Conservation (phyloP, 2,888 invertebrate genomes). For the Drosophila trichaetosa region DNA sequence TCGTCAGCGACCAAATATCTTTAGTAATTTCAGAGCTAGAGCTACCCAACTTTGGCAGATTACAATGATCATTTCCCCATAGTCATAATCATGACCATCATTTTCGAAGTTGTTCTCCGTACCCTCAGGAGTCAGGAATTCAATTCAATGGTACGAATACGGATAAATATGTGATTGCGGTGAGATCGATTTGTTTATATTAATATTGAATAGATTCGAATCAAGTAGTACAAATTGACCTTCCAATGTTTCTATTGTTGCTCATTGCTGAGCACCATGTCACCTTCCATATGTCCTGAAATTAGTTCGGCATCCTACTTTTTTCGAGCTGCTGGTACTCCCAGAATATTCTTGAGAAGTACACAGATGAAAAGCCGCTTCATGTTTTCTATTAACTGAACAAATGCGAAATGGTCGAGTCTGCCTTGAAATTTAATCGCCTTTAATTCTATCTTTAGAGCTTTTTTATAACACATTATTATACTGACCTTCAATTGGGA, state of each 20-base stretch:
- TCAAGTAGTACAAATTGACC: conserved; percentile 82
- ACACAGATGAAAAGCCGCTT: not conserved
- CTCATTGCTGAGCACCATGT: conserved; percentile 87
- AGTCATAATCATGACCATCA: too few species aligned
- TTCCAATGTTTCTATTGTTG: conserved; percentile 64
- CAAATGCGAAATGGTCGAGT: not conserved
- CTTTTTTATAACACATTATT: conserved; percentile 17
- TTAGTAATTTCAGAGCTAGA: too few species aligned
- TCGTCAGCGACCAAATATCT: too few species aligned
- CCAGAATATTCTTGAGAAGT: not conserved
- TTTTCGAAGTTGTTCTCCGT: too few species aligned
- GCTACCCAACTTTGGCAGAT: conserved; percentile 86
- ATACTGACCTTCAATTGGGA: too few species aligned
- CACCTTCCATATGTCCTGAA: conserved; percentile 90
- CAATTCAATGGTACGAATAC: too few species aligned
- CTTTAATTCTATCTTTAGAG: conserved; percentile 41
- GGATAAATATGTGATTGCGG: conserved; percentile 87
- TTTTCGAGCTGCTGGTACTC: conserved; percentile 22
- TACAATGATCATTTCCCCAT: conserved; percentile 88
- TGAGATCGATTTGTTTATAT: conserved; percentile 85
- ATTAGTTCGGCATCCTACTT: conserved; percentile 89
- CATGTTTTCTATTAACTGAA: conserved; percentile 25
- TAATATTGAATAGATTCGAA: too few species aligned
- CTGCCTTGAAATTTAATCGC: not conserved
- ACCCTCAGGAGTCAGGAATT: too few species aligned